These are phyloP conservation scores for Terebella lapidaria DNA, from an alignment of 2,888 invertebrate genomes.

Conservation along the genomic window DNA sequence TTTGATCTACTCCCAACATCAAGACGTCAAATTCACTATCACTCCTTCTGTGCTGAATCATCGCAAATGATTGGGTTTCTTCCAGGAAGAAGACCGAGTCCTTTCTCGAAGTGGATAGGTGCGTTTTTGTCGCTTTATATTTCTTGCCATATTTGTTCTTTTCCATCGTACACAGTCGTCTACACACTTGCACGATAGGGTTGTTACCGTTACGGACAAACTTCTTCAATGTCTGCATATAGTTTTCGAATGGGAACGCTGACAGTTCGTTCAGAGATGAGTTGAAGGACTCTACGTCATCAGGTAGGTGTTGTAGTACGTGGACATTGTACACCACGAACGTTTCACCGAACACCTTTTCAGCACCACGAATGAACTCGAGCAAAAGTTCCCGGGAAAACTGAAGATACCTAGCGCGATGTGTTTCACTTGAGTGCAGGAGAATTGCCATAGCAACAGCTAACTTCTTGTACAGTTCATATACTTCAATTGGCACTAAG, in stretches of 20 bases:
- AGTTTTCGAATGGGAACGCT: conserved; percentile 18
- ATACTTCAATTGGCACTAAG: conserved; percentile 16
- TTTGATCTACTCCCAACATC: too few relatives aligned
- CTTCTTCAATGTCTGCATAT: conserved; percentile 11
- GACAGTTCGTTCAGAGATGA: conserved; percentile 13
- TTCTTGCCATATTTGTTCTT: too few relatives aligned
- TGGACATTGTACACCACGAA: conserved; percentile 19
- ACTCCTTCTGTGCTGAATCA: too few relatives aligned
- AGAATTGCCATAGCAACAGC: conserved; percentile 27
- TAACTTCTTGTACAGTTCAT: conserved; percentile 27
- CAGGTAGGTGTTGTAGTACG: conserved; percentile 10
- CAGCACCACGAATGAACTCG: conserved; percentile 3
- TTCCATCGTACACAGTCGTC: too few relatives aligned
- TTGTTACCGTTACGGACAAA: conserved; percentile 6
- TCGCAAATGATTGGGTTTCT: too few relatives aligned
- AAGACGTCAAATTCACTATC: too few relatives aligned
- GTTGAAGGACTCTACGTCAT: conserved; percentile 6
- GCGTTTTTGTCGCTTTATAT: too few relatives aligned
- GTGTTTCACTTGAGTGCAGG: conserved; percentile 5
- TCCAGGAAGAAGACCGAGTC: too few relatives aligned
- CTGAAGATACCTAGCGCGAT: neutral
- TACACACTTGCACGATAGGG: conserved; percentile 13
- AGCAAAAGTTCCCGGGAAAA: conserved; percentile 17
- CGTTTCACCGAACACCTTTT: conserved; percentile 6
- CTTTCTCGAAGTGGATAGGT: too few relatives aligned